These are phyloP conservation scores for Tinea semifulvella DNA, from an alignment of 2,888 invertebrate species.

Conservation along the genomic window DNA sequence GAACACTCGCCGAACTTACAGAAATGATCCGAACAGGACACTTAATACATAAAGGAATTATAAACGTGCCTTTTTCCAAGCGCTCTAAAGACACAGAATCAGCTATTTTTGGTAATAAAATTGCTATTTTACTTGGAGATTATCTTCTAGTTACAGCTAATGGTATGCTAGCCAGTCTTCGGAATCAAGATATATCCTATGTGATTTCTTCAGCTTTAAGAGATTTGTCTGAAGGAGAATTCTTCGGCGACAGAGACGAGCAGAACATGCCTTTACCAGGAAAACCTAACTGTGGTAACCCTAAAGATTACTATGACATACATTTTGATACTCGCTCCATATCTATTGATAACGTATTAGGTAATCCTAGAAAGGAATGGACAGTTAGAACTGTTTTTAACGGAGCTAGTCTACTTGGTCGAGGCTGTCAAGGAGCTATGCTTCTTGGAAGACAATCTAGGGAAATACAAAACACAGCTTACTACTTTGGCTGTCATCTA, in stretches of 20 bases:
- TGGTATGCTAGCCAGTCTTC: slow-evolving; percentile 79
- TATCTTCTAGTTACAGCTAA: slow-evolving; percentile 85
- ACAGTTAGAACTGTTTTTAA: slow-evolving; percentile 75
- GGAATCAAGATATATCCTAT: slow-evolving; percentile 78
- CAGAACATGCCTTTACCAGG: slow-evolving; percentile 80
- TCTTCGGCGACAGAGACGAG: slow-evolving; percentile 77
- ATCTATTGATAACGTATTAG: slow-evolving; percentile 47
- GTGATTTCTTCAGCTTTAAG: slow-evolving; percentile 82
- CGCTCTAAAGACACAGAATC: slow-evolving; percentile 71
- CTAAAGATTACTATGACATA: slow-evolving; percentile 34
- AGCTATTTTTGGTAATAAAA: slow-evolving; percentile 88
- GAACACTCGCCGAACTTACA: slow-evolving; percentile 71
- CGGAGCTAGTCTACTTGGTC: slow-evolving; percentile 72
- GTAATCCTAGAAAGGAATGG: slow-evolving; percentile 76
- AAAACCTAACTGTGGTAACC: slow-evolving; percentile 52
- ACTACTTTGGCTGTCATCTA: slow-evolving; percentile 82
- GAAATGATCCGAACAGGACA: slow-evolving; percentile 90
- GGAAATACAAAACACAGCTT: slow-evolving; percentile 75
- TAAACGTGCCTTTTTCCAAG: slow-evolving; percentile 58
- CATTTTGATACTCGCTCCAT: slow-evolving; percentile 48
- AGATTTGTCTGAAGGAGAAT: slow-evolving; percentile 86
- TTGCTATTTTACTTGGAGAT: slow-evolving; percentile 86
- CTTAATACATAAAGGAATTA: slow-evolving; percentile 76
- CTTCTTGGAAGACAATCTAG: slow-evolving; percentile 76
- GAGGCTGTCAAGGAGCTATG: slow-evolving; percentile 82